Percentiles rank a stretch among this genome's conserved stretches.
phyloP scores from a whole-genome alignment of 2,113 vertebrate species.

The Nettapus auritus region DNA sequence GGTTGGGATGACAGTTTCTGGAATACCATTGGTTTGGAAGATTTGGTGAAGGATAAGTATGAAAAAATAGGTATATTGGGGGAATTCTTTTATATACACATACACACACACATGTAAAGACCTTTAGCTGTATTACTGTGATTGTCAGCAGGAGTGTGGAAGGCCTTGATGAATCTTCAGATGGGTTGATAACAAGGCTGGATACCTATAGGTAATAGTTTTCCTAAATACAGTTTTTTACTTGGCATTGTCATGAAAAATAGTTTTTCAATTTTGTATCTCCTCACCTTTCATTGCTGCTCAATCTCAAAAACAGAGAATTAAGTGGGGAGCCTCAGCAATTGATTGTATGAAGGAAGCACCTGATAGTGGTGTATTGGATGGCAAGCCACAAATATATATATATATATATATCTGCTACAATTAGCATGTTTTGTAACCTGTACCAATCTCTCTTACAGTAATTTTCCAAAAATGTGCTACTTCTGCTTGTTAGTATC shows the following conservation, averaged over 20 bases:
- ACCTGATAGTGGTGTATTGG: neutral
- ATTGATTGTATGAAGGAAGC: neutral
- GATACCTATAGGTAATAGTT: neutral
- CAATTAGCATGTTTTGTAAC: neutral
- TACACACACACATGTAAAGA: neutral
- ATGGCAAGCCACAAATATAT: neutral
- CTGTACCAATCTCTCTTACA: neutral
- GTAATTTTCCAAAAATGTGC: neutral
- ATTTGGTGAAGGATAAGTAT: conserved; percentile 86
- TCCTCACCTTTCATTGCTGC: neutral
- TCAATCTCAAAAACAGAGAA: neutral
- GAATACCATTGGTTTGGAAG: conserved; percentile 86
- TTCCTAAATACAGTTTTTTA: neutral
- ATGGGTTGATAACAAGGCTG: neutral
- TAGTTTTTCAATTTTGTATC: neutral
- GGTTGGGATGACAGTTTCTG: conserved; percentile 94
- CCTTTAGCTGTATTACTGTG: neutral
- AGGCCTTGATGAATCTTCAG: neutral
- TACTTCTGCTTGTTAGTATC: conserved; percentile 53
- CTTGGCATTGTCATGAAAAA: neutral
- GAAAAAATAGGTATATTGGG: conserved; percentile 87
- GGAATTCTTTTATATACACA: neutral
- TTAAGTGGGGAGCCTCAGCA: neutral
- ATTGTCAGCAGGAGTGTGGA: neutral
- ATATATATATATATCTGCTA: neutral